These are phyloP conservation scores for Mimumesa dahlbomi DNA, from an alignment of 2,888 invertebrate species.

Conservation along the genomic window DNA sequence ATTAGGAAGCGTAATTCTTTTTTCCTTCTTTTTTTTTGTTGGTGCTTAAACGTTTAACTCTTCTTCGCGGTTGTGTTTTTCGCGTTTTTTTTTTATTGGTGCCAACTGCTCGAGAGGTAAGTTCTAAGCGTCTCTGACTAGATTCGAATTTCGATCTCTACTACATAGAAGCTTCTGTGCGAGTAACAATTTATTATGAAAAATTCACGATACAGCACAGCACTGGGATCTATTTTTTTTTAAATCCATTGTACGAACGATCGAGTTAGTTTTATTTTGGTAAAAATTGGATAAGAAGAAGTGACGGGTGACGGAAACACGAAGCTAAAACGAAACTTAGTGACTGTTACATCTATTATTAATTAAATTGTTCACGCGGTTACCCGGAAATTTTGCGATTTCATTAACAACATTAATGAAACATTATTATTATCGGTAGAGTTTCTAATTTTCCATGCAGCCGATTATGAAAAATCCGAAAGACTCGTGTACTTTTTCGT, in stretches of 20 bases:
- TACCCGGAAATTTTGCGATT: too few species aligned
- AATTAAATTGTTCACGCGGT: neutral
- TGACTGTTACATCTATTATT: neutral
- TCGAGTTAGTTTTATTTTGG: neutral
- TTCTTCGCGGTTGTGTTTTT: neutral
- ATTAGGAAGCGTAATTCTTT: constrained; percentile 30
- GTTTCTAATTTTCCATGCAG: too few species aligned
- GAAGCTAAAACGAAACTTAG: neutral
- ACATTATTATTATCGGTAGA: too few species aligned
- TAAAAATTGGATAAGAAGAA: neutral
- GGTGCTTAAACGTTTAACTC: neutral
- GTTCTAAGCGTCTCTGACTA: constrained; percentile 9
- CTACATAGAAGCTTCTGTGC: constrained; percentile 14
- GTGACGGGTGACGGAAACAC: neutral
- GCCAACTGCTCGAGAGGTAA: neutral
- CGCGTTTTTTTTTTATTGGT: neutral
- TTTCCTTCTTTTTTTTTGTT: constrained; percentile 5
- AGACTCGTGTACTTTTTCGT: neutral
- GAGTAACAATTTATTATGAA: constrained; percentile 39
- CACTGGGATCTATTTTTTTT: neutral
- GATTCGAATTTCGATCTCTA: neutral
- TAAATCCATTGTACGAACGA: neutral
- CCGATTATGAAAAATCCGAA: too few species aligned
- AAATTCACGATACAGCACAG: constrained; percentile 22
- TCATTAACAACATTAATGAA: too few species aligned